A percentile compares a stretch with the other conserved stretches of the same genome.
Evolutionary conservation across 2,888 invertebrate species (phyloP).

Genomic region (Colletes collaris): DNA sequence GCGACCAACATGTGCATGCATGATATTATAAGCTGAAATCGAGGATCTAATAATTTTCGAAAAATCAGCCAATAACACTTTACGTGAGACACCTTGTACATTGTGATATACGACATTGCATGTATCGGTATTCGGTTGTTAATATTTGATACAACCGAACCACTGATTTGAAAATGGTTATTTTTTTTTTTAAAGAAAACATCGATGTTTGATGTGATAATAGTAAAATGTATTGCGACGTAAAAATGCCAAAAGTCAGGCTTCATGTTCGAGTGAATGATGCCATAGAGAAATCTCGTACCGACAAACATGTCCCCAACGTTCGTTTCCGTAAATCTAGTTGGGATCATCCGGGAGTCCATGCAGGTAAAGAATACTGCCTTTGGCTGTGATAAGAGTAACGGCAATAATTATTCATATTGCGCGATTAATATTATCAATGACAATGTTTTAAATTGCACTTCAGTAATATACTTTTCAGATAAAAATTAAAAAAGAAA

Average conservation of each 20-base stretch:
- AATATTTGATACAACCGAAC: not conserved
- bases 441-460: not conserved
- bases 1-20: too few relatives aligned
- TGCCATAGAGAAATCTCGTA: constrained; percentile 81
- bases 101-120: not conserved
- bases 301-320: constrained; percentile 99
- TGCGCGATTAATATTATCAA: constrained; percentile 5
- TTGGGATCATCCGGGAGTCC: constrained; percentile 98
- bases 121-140: not conserved
- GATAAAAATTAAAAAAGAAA: not conserved
- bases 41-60: not conserved
- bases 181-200: not conserved
- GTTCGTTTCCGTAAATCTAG: constrained; percentile 96
- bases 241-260: not conserved
- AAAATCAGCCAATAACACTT: not conserved
- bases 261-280: constrained; percentile 43
- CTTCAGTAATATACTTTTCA: not conserved
- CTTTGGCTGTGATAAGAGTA: constrained; percentile 89
- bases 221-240: constrained; percentile 4
- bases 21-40: too few relatives aligned
- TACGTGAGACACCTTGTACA: not conserved
- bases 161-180: constrained; percentile 1
- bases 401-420: constrained; percentile 34
- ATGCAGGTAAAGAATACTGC: constrained; percentile 99
- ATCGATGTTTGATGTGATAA: not conserved